Percentiles rank a stretch among this genome's conserved stretches.
These are phyloP conservation scores for Tachysurus fulvidraco DNA, from an alignment of 2,113 vertebrate species.

Conservation along the genomic window DNA sequence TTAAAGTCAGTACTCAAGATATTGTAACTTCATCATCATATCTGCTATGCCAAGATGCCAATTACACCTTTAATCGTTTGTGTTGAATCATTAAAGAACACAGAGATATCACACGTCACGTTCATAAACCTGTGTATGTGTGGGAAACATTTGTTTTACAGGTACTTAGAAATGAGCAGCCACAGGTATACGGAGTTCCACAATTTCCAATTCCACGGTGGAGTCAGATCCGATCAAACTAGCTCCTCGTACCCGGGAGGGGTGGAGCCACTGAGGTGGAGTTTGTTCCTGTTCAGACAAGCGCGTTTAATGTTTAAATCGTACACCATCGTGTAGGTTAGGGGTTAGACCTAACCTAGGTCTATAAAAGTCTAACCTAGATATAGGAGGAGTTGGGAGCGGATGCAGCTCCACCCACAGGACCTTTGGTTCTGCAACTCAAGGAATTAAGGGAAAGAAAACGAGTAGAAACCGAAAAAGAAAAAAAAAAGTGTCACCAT, in stretches of 20 bases:
- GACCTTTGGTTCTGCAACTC: neutral
- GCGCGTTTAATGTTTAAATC: neutral
- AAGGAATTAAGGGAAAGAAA: too few species aligned
- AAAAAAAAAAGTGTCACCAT: neutral
- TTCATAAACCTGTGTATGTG: neutral
- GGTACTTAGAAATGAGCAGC: neutral
- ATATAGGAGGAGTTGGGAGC: too few species aligned
- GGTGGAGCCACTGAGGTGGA: neutral
- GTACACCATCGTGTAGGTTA: neutral
- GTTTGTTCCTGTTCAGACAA: neutral
- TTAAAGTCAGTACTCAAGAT: neutral
- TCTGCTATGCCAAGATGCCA: neutral
- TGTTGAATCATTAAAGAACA: neutral
- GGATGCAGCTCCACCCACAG: neutral
- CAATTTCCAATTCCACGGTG: neutral
- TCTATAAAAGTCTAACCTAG: too few species aligned
- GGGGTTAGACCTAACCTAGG: neutral
- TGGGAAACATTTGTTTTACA: neutral
- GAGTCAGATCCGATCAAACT: neutral
- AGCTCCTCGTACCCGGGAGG: neutral
- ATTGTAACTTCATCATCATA: neutral
- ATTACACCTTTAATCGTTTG: neutral
- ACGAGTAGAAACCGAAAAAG: too few species aligned
- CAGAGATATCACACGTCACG: neutral
- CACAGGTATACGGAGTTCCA: neutral